phyloP scores from a whole-genome alignment of 2,888 invertebrate genomes.

The Prenolepis imparis region DNA sequence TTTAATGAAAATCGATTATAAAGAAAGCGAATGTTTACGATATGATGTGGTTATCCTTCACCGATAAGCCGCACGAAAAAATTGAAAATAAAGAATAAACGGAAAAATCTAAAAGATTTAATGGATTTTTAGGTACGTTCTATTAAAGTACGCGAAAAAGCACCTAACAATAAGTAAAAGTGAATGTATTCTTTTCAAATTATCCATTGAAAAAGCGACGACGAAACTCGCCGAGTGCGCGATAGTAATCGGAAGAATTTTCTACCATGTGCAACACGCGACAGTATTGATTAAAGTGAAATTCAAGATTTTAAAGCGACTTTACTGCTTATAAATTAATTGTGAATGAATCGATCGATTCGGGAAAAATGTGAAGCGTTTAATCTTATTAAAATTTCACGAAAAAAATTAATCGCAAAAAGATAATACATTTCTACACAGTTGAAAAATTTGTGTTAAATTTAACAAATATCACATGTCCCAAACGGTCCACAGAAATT shows the following conservation, averaged over 20 bases:
- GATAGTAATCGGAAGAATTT: conserved; percentile 30
- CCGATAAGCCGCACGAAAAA: neutral
- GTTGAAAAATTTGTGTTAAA: too few relatives aligned
- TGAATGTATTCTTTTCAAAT: conserved; percentile 55
- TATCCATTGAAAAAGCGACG: neutral
- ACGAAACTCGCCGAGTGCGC: conserved; percentile 6
- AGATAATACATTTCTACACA: neutral
- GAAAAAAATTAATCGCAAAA: neutral
- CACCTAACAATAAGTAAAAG: conserved; percentile 27
- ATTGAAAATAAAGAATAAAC: conserved; percentile 36
- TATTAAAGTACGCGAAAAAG: neutral
- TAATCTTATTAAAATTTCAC: neutral
- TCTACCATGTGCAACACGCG: conserved; percentile 66
- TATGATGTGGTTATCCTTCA: neutral
- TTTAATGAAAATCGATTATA: neutral
- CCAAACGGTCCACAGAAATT: too few relatives aligned
- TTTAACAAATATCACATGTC: too few relatives aligned
- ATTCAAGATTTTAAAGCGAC: conserved; percentile 55
- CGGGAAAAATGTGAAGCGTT: conserved; percentile 1
- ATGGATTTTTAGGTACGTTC: neutral
- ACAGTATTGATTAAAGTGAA: conserved; percentile 72
- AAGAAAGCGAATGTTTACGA: neutral
- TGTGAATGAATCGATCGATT: conserved; percentile 6
- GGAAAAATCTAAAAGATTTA: conserved; percentile 38
- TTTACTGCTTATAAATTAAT: conserved; percentile 21